Evolutionary conservation across 2,797 vertebrate genomes (phyloP), one percentile per base, ranked within the genome.

Genomic region (Phrynocephalus vlangalii): DNA sequence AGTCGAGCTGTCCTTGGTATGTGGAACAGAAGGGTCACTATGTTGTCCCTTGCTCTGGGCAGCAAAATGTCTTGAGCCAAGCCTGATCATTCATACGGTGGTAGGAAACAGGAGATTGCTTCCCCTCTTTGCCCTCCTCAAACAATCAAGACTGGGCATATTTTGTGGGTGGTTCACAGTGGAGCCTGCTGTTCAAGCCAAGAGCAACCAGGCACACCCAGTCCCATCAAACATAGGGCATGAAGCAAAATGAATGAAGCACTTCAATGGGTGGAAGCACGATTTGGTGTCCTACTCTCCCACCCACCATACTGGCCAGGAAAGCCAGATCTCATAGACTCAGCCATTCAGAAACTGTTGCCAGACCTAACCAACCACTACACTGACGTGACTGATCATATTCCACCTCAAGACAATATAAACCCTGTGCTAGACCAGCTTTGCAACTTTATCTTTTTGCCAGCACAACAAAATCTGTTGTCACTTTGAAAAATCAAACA

Each of bases 401-500:
- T 66, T 73, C 76, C 68, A 66, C 33, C 44, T 79, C 18, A 84
- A 50, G 76, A 80, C 33, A 60, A 79, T 30, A 50, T 18, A 63
- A 33, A 79, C 11, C 22, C 66, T 71, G 24, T 28, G n/a, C 67
- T 60, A 38, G 22, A 86, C 20, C 70, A 67, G 85, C 85, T 86
- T 81, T 73, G 30, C 60, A 80, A 76, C 60, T 81, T 70, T 10
- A 44, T 52, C 70, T 56, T 85, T 44, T 81, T 44, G 30, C 63
- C 30, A 28, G 9, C 44, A 52, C 68, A 24, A 44, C 48, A 44
- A 71, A 67, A 68, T 75, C 78, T 80, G 68, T 70, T 88, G 70
- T 81, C 48, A 56, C n/a, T 60, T 86, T 71, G 63, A 85, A n/a
- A 75, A 75, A 48, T 48, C 38, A 26, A 84, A 81, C 20, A 70